A percentile compares a stretch with the other conserved stretches of the same genome.
These are phyloP conservation scores for Cnemophilus loriae DNA, from an alignment of 2,113 vertebrate species.

Conservation along the genomic window DNA sequence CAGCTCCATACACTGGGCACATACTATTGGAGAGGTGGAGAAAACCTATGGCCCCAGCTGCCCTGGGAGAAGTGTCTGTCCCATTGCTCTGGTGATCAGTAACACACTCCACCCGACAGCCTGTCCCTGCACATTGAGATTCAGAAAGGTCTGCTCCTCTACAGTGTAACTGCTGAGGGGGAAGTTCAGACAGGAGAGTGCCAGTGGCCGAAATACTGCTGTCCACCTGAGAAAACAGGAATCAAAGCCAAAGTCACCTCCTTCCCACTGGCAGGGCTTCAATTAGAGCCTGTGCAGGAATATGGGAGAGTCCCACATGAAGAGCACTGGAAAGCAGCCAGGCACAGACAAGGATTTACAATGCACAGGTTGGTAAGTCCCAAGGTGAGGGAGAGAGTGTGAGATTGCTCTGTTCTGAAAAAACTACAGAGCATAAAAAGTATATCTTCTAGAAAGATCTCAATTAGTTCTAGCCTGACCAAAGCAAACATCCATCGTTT, in stretches of 20 bases:
- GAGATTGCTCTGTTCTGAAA: neutral
- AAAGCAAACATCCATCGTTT: neutral
- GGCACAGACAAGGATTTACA: neutral
- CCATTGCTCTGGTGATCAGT: neutral
- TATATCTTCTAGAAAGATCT: neutral
- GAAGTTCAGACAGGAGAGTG: neutral
- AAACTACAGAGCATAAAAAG: neutral
- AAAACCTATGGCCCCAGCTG: neutral
- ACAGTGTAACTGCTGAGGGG: neutral
- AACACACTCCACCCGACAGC: neutral
- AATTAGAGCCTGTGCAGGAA: neutral
- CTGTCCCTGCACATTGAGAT: neutral
- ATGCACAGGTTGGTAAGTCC: neutral
- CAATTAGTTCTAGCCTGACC: neutral
- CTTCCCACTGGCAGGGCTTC: neutral
- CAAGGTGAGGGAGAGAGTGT: neutral
- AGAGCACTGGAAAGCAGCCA: neutral
- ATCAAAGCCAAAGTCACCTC: neutral
- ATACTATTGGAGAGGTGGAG: neutral
- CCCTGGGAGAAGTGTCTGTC: neutral
- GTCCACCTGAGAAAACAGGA: neutral
- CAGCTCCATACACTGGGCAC: neutral
- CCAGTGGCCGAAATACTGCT: neutral
- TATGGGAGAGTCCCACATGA: neutral
- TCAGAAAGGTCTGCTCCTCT: neutral